These are phyloP conservation scores for Dasypogon diadema DNA, from an alignment of 2,888 invertebrate genomes.

Conservation along the genomic window DNA sequence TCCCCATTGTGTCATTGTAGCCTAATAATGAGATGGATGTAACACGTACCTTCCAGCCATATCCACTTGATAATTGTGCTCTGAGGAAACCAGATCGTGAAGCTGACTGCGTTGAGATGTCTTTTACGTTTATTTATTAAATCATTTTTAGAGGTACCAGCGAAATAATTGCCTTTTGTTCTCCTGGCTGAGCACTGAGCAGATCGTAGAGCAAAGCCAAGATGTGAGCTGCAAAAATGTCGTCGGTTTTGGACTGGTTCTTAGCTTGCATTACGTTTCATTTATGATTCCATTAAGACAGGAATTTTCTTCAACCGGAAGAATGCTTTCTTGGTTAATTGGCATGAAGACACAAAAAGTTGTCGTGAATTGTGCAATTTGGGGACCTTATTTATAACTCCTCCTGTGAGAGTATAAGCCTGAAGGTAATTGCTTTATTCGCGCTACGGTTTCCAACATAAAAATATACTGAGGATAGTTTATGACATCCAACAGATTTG, in stretches of 20 bases:
- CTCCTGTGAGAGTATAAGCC: too few relatives aligned
- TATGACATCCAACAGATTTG: too few relatives aligned
- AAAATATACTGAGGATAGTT: too few relatives aligned
- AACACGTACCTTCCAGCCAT: slow-evolving; percentile 38
- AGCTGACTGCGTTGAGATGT: neutral
- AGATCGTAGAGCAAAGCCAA: neutral
- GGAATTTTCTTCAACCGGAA: neutral
- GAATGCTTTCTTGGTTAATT: slow-evolving; percentile 6
- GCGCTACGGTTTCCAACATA: too few relatives aligned
- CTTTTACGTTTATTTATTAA: slow-evolving; percentile 31
- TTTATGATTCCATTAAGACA: neutral
- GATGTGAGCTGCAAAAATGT: slow-evolving; percentile 22
- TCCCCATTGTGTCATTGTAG: slow-evolving; percentile 43
- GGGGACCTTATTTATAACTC: too few relatives aligned
- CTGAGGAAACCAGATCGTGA: neutral
- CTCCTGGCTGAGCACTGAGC: slow-evolving; percentile 6
- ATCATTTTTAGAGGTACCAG: slow-evolving; percentile 15
- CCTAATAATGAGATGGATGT: slow-evolving; percentile 42
- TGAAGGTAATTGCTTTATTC: too few relatives aligned
- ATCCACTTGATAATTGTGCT: slow-evolving; percentile 34
- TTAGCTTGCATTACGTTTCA: slow-evolving; percentile 4
- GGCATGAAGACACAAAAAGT: neutral
- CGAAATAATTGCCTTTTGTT: slow-evolving; percentile 40
- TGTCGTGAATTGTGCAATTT: too few relatives aligned
- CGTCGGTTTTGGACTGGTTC: neutral